Conservation (phyloP, 64 coral and sea anemone species). For the Porites australiensis region DNA sequence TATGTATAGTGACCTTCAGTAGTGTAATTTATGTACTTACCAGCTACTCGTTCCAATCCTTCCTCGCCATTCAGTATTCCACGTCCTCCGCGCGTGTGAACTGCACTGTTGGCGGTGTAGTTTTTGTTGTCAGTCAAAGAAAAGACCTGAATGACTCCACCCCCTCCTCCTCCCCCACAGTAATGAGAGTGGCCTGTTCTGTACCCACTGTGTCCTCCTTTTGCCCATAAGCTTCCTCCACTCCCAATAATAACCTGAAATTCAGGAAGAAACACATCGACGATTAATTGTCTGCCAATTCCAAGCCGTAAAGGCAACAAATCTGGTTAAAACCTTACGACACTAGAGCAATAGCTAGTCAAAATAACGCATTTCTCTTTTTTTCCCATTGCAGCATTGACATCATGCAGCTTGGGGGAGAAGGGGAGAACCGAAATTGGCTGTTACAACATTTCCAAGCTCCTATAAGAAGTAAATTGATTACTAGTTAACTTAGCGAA, state of each 20-base stretch:
- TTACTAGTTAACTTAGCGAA: no score
- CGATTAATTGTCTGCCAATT: no score
- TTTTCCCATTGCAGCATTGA: no score
- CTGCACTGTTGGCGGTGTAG: neutral
- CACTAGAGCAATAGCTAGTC: no score
- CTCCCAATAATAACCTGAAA: slow-evolving; percentile 15
- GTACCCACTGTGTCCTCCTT: slow-evolving; percentile 56
- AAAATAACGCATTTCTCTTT: no score
- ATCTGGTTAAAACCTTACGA: no score
- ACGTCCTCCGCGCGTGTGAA: slow-evolving; percentile 5
- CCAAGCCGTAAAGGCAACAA: no score
- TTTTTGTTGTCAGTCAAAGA: neutral
- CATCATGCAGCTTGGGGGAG: no score
- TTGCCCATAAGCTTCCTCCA: neutral
- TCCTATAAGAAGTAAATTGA: no score
- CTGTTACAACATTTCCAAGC: no score
- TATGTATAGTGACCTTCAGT: neutral
- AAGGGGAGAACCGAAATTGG: no score
- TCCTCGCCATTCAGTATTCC: slow-evolving; percentile 45
- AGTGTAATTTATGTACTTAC: neutral
- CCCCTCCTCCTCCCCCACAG: slow-evolving; percentile 72
- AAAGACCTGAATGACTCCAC: slow-evolving; percentile 76
- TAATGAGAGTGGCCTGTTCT: neutral
- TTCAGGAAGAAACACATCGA: neutral
- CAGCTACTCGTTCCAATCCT: slow-evolving; percentile 16